phyloP scores from a whole-genome alignment of 2,113 vertebrate species.

The Glaucomys volans region DNA sequence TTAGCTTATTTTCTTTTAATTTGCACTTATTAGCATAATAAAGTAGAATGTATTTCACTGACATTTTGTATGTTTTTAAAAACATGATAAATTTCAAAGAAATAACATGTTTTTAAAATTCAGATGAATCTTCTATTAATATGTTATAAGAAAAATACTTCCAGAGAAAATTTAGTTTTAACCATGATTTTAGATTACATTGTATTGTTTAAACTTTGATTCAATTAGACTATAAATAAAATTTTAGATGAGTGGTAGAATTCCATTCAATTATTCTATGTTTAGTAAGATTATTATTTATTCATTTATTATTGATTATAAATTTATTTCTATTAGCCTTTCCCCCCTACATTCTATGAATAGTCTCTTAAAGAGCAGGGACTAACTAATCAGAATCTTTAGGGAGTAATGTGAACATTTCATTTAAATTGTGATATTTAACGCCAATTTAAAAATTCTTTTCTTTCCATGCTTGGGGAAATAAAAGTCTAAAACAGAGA shows the following conservation, averaged over 20 bases:
- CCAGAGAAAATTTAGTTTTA: not conserved
- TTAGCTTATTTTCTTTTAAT: not conserved
- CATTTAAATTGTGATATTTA: conserved; percentile 46
- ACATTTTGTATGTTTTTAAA: not conserved
- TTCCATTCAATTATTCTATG: not conserved
- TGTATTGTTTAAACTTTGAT: not conserved
- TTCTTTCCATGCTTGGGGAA: not conserved
- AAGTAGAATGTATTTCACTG: not conserved
- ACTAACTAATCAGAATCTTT: conserved; percentile 39
- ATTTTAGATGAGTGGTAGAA: not conserved
- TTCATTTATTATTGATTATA: not conserved
- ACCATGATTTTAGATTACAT: not conserved
- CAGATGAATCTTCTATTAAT: not conserved
- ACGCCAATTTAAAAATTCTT: conserved; percentile 47
- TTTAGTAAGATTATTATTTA: not conserved
- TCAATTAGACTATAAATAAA: not conserved
- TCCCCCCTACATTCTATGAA: not conserved
- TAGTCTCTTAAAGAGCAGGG: not conserved
- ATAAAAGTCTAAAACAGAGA: not conserved
- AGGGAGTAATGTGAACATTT: not conserved
- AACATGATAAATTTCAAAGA: not conserved
- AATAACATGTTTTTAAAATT: not conserved
- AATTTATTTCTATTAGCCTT: conserved; percentile 15
- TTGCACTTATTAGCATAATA: not conserved
- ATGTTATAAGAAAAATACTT: not conserved